Conservation (phyloP, 2,888 invertebrate genomes). For the Polia nebulosa region DNA sequence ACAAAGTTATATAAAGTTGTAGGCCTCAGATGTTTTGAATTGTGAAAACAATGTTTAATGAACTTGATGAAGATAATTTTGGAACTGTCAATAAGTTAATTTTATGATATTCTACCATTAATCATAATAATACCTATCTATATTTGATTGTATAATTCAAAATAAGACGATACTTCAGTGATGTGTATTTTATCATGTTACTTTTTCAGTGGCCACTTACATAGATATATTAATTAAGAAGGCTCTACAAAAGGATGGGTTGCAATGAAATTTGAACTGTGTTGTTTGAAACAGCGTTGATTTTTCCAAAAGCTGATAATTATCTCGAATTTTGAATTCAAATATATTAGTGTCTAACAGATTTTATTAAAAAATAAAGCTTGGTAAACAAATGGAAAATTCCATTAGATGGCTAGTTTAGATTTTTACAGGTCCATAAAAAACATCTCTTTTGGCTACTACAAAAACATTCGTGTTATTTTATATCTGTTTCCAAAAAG, state of each 20-base stretch:
- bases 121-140: neutral
- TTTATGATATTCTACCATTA: neutral
- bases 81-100: neutral
- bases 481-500: neutral
- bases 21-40: slow-evolving; percentile 55
- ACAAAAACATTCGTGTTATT: neutral
- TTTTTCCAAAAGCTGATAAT: too few species aligned
- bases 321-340: too few species aligned
- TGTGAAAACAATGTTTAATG: slow-evolving; percentile 13
- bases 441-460: neutral
- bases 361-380: too few species aligned
- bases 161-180: neutral
- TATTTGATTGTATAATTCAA: neutral
- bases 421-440: neutral
- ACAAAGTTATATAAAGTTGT: slow-evolving; percentile 27
- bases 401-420: too few species aligned
- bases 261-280: too few species aligned
- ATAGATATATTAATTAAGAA: too few species aligned
- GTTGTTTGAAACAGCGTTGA: too few species aligned
- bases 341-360: too few species aligned
- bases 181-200: neutral
- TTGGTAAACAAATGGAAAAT: too few species aligned
- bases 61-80: slow-evolving; percentile 4
- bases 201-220: too few species aligned
- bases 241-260: too few species aligned